These are phyloP conservation scores for Brevimyrus niger DNA, from an alignment of 2,113 vertebrate species.

Conservation along the genomic window DNA sequence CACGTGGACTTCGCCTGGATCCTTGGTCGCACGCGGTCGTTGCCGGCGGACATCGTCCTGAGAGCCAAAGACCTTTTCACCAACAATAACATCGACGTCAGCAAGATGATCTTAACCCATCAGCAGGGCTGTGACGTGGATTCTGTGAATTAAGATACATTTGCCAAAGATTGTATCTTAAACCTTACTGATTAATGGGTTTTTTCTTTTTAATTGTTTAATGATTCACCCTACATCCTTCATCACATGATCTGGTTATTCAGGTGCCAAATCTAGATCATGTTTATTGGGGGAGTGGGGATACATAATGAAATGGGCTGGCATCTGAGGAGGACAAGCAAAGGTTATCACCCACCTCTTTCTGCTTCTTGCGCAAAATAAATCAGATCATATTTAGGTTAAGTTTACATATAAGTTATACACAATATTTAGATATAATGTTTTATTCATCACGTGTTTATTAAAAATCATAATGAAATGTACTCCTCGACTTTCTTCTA, in stretches of 20 bases:
- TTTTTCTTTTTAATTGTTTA: background rate
- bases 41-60: constrained; percentile 65
- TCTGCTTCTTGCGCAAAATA: background rate
- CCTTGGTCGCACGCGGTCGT: constrained; percentile 62
- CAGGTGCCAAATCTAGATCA: background rate
- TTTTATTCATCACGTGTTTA: too few relatives aligned
- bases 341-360: background rate
- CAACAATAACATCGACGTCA: constrained; percentile 67
- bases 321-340: background rate
- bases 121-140: constrained; percentile 68
- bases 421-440: background rate
- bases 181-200: background rate
- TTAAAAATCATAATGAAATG: background rate
- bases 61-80: constrained; percentile 64
- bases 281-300: background rate
- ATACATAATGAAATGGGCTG: background rate
- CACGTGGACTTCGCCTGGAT: constrained; percentile 82
- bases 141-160: background rate
- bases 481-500: background rate
- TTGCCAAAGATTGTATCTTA: background rate
- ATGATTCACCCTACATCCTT: too few relatives aligned
- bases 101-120: constrained; percentile 67
- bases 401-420: background rate
- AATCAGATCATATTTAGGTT: background rate
- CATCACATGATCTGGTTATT: background rate